Base-by-base conservation (phyloP, 2,797 vertebrate species). In the Pantherophis vulpinus region DNA sequence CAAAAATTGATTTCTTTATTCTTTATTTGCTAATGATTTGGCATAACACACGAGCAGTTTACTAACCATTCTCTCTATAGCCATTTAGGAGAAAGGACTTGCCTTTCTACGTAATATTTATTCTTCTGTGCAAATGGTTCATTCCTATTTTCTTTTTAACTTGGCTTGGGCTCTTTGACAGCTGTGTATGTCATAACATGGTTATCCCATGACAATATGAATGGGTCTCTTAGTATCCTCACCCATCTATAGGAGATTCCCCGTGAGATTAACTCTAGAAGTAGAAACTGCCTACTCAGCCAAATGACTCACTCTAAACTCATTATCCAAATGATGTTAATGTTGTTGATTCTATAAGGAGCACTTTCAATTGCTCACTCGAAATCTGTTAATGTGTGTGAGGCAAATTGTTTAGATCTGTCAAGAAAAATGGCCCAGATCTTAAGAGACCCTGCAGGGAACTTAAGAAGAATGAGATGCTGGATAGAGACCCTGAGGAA, bases 251-350 rank as follows among this genome's bases (percentile, higher is more conserved):
- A 55, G 86, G 9, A 89, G 87, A 87, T 2, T 14, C 23, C 11
- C 55, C 6, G 3, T 29, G 25, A 55, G 66, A 55, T 91, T 88
- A 63, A 91, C 42, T 60, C 20, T 32, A 10, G 60, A 66, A 42
- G 87, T 54, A n/a, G 89, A 87, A 93, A 87, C 83, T 93, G 83
- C 89, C 83, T 93, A 32, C 90, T 93, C 58, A 89, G 86, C 59
- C 58, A 91, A 89, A 86, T 93, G 60, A 51, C 54, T 47, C 87
- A 89, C 32, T 63, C 56, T 86, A 91, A 91, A 37, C 87, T 89
- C 70, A 89, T 93, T 91, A 91, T 18, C 90, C 59, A 91, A 86
- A 89, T 86, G 86, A 89, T 66, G 87, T 59, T 86, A 93, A 91
- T 91, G 58, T 51, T 91, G 59, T 89, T 89, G 70, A 55, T 59